Percentiles rank a stretch among this genome's conserved stretches.
phyloP scores from a whole-genome alignment of 2,113 vertebrate genomes.

The Telmatochromis brichardi region DNA sequence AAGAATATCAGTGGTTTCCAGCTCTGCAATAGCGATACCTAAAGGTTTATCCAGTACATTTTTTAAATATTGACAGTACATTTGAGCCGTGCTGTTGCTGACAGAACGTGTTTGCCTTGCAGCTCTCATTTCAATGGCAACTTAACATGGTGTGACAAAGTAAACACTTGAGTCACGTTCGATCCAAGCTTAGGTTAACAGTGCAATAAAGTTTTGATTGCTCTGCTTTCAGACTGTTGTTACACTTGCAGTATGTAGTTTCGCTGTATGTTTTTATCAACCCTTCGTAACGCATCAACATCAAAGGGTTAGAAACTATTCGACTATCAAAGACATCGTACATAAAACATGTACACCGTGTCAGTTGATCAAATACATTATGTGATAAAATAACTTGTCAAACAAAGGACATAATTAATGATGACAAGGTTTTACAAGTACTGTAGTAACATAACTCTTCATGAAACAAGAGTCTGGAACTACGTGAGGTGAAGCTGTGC shows the following conservation, averaged over 20 bases:
- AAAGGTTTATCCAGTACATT: not conserved
- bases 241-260: not conserved
- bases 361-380: not conserved
- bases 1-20: not conserved
- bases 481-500: not conserved
- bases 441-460: not conserved
- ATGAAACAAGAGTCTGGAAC: not conserved
- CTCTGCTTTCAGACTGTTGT: not conserved
- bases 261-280: not conserved
- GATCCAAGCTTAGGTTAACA: slow-evolving; percentile 14
- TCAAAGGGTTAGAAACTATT: not conserved
- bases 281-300: not conserved
- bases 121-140: not conserved
- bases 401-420: not conserved
- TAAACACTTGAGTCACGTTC: slow-evolving; percentile 16
- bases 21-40: not conserved
- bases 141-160: not conserved
- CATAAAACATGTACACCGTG: not conserved
- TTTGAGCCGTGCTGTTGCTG: slow-evolving; percentile 17
- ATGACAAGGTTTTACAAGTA: not conserved
- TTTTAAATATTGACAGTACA: slow-evolving; percentile 41
- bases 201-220: slow-evolving; percentile 3
- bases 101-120: slow-evolving; percentile 29
- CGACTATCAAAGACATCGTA: not conserved
- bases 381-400: not conserved